Evolutionary conservation across 2,888 invertebrate genomes (phyloP).

Genomic region (Reticulitermes lucifugus): DNA sequence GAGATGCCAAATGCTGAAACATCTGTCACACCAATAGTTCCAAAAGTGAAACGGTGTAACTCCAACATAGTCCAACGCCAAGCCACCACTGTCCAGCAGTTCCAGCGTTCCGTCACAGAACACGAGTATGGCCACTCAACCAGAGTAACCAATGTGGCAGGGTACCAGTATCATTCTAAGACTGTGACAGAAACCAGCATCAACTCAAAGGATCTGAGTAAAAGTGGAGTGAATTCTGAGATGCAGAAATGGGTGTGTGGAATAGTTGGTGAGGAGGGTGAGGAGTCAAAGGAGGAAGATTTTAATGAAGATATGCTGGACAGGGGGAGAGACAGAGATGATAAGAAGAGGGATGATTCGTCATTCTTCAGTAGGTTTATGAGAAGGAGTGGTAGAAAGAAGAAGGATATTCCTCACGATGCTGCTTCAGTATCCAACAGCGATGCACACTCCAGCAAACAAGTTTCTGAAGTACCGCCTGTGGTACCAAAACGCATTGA

Average conservation of each 20-base stretch:
- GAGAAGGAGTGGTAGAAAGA: conserved; percentile 78
- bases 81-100: conserved; percentile 58
- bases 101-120: conserved; percentile 24
- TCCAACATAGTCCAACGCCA: conserved; percentile 61
- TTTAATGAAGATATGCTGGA: conserved; percentile 57
- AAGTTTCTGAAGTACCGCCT: not conserved
- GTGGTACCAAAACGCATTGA: conserved; percentile 67
- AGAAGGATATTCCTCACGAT: conserved; percentile 59
- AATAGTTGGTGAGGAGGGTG: conserved; percentile 55
- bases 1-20: conserved; percentile 60
- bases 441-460: not conserved
- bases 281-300: conserved; percentile 61
- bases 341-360: conserved; percentile 70
- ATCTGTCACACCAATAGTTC: conserved; percentile 58
- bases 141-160: conserved; percentile 10
- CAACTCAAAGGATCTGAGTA: conserved; percentile 28
- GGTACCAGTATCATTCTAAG: conserved; percentile 32
- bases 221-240: conserved; percentile 16
- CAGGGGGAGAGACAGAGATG: conserved; percentile 60
- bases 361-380: conserved; percentile 76
- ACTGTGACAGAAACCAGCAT: not conserved
- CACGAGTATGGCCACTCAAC: conserved; percentile 56
- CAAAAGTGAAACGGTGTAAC: conserved; percentile 65
- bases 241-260: conserved; percentile 48
- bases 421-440: not conserved